phyloP scores from a whole-genome alignment of 2,113 vertebrate species.

The Accipiter virgatus region DNA sequence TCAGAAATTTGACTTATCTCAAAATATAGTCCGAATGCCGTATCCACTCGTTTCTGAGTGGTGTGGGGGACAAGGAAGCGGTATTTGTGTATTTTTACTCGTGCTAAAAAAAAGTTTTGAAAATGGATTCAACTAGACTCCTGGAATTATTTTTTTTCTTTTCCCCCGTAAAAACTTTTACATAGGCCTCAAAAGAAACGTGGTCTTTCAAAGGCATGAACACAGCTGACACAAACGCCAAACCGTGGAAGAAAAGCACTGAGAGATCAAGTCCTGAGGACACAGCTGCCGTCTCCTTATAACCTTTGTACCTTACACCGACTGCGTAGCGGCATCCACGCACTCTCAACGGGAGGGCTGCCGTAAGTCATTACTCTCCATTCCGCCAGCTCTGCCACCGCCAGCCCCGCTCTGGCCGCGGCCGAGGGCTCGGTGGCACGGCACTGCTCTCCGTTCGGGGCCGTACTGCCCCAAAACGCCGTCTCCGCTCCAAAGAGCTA shows the following conservation, averaged over 20 bases:
- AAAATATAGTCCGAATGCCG: not conserved
- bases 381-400: not conserved
- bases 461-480: not conserved
- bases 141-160: not conserved
- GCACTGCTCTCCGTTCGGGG: not conserved
- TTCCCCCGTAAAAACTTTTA: not conserved
- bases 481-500: not conserved
- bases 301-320: not conserved
- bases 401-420: fast-evolving
- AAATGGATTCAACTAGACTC: not conserved
- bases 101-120: not conserved
- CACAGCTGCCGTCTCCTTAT: not conserved
- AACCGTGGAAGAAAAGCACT: not conserved
- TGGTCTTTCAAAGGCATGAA: not conserved
- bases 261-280: not conserved
- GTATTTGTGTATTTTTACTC: not conserved
- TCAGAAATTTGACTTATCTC: not conserved
- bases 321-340: not conserved
- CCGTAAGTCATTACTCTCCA: not conserved
- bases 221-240: not conserved
- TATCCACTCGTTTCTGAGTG: not conserved
- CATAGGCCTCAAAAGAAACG: not conserved
- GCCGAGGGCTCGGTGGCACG: not conserved
- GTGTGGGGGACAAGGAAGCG: not conserved
- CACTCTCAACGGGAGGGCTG: not conserved